Percentiles rank a stretch among this genome's conserved stretches.
These are phyloP conservation scores for Oreochromis niloticus DNA, from an alignment of 2,113 vertebrate species.

Conservation along the genomic window DNA sequence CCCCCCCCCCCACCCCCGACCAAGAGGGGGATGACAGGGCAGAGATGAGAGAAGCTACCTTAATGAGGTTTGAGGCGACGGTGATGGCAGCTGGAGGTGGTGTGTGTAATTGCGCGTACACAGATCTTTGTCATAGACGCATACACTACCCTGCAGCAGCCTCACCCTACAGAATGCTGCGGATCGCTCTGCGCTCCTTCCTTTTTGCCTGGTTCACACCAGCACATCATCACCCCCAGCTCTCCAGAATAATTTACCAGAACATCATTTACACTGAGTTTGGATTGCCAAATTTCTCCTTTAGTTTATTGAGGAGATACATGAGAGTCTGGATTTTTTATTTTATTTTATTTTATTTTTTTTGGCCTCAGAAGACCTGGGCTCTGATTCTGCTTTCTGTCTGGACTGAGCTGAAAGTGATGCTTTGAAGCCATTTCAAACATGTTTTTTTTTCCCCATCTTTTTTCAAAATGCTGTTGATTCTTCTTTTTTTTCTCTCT, in stretches of 20 bases:
- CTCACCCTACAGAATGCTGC: slow-evolving; percentile 6
- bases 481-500: not conserved
- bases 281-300: not conserved
- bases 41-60: slow-evolving; percentile 12
- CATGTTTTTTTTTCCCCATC: not conserved
- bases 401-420: slow-evolving; percentile 39
- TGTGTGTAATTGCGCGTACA: slow-evolving; percentile 27
- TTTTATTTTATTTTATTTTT: not conserved
- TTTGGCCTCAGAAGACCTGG: slow-evolving; percentile 3
- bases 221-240: slow-evolving; percentile 2
- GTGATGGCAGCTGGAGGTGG: slow-evolving; percentile 21
- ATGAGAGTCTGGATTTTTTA: not conserved
- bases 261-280: slow-evolving; percentile 14
- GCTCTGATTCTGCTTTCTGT: slow-evolving; percentile 30
- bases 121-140: slow-evolving; percentile 10
- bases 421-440: slow-evolving; percentile 63
- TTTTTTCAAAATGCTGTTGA: slow-evolving; percentile 15
- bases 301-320: slow-evolving; percentile 5
- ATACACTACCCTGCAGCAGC: slow-evolving; percentile 8
- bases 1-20: too few species aligned
- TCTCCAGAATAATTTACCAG: slow-evolving; percentile 30
- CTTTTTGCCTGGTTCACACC: not conserved
- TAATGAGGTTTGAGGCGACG: slow-evolving; percentile 42
- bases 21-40: not conserved
- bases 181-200: not conserved